A percentile compares a stretch with the other conserved stretches of the same genome.
These are phyloP conservation scores for Psilanteris sp. DNA, from an alignment of 1,140 invertebrate species.

Conservation along the genomic window DNA sequence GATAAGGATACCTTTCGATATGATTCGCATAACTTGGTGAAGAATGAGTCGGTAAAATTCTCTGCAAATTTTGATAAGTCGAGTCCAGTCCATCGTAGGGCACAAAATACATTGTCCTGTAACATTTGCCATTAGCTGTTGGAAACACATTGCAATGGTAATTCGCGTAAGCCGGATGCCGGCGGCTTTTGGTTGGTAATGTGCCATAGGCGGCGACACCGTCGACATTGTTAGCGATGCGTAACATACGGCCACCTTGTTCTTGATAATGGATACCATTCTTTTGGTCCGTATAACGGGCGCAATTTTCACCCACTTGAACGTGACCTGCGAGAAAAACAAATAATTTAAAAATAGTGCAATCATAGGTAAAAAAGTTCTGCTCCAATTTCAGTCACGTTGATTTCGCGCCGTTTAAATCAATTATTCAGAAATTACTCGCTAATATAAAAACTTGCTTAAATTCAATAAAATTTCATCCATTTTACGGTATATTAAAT, in stretches of 20 bases:
- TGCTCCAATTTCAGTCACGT: too few relatives aligned
- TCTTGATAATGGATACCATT: constrained; percentile 64
- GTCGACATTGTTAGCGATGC: constrained; percentile 66
- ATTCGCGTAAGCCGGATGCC: constrained; percentile 61
- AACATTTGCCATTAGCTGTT: constrained; percentile 71
- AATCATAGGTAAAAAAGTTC: too few relatives aligned
- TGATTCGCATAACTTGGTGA: constrained; percentile 75
- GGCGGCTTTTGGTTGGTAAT: constrained; percentile 64
- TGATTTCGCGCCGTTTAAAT: too few relatives aligned
- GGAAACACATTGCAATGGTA: constrained; percentile 59
- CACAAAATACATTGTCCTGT: constrained; percentile 86
- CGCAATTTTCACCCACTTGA: constrained; percentile 28
- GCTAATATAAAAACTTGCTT: too few relatives aligned
- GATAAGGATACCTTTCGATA: constrained; percentile 74
- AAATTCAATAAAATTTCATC: too few relatives aligned
- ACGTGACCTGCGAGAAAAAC: too few relatives aligned
- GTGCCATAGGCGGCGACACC: constrained; percentile 64
- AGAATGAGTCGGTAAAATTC: constrained; percentile 74
- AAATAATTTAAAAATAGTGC: too few relatives aligned
- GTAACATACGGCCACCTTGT: constrained; percentile 62
- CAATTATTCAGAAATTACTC: too few relatives aligned
- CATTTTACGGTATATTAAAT: too few relatives aligned
- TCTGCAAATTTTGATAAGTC: constrained; percentile 77
- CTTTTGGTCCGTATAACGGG: constrained; percentile 63
- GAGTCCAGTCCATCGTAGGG: constrained; percentile 83